phyloP scores from a whole-genome alignment of 1,140 invertebrate genomes.

The Drosophila bifasciata region DNA sequence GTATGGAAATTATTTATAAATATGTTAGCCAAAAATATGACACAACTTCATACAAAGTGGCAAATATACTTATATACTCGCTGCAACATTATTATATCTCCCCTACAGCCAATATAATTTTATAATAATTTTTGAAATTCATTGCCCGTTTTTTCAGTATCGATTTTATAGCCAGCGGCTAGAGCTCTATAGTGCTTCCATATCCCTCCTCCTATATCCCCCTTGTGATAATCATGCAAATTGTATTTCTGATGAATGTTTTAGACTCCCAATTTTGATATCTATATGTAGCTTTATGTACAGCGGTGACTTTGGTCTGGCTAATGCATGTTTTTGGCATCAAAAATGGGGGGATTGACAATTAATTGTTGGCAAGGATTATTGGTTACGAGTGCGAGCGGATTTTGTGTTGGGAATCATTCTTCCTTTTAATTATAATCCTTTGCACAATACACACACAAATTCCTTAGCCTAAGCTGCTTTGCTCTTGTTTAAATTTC shows the following conservation, averaged over 20 bases:
- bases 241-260: constrained; percentile 62
- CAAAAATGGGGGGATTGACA: constrained; percentile 13
- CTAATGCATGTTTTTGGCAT: constrained; percentile 46
- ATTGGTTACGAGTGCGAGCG: too few species aligned
- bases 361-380: constrained; percentile 26
- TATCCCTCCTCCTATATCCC: not conserved
- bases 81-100: constrained; percentile 2
- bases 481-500: too few species aligned
- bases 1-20: constrained; percentile 81
- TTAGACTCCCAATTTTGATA: constrained; percentile 62
- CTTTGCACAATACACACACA: too few species aligned
- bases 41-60: constrained; percentile 27
- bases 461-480: too few species aligned
- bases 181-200: too few species aligned
- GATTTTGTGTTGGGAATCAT: too few species aligned
- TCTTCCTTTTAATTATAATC: too few species aligned
- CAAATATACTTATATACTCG: not conserved
- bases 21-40: constrained; percentile 69
- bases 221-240: constrained; percentile 58
- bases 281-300: constrained; percentile 41
- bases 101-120: not conserved
- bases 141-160: constrained; percentile 54
- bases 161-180: constrained; percentile 41
- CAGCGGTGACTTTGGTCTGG: constrained; percentile 37
- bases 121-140: constrained; percentile 65